phyloP scores from a whole-genome alignment of 2,888 invertebrate species.

The Bellardia pandia region DNA sequence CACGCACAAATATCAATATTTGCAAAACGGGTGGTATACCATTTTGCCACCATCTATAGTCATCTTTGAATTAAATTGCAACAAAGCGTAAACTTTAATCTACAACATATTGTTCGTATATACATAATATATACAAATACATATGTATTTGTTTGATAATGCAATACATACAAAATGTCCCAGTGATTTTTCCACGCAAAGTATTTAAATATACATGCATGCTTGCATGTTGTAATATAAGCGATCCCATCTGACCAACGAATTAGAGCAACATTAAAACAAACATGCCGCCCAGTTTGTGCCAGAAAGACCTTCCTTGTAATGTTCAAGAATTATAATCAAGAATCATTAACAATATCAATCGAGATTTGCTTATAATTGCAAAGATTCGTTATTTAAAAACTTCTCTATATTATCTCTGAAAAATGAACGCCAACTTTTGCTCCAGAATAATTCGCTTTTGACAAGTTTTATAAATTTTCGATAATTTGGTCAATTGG shows the following conservation, averaged over 20 bases:
- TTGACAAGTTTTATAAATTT: too few relatives aligned
- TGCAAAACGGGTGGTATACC: constrained; percentile 46
- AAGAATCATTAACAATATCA: too few relatives aligned
- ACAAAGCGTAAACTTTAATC: constrained; percentile 57
- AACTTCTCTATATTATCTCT: too few relatives aligned
- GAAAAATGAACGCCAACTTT: too few relatives aligned
- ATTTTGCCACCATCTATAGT: constrained; percentile 47
- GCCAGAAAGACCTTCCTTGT: background rate
- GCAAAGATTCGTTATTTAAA: too few relatives aligned
- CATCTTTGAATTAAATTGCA: constrained; percentile 60
- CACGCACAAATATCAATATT: constrained; percentile 4
- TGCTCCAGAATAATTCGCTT: too few relatives aligned
- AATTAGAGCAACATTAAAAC: too few relatives aligned
- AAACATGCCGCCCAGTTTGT: background rate
- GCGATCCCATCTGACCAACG: background rate
- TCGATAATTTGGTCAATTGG: too few relatives aligned
- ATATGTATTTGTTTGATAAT: constrained; percentile 1
- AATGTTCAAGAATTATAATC: too few relatives aligned
- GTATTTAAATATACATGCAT: background rate
- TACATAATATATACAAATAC: background rate
- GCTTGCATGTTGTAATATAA: constrained; percentile 13
- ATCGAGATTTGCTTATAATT: too few relatives aligned
- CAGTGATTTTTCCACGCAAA: constrained; percentile 14
- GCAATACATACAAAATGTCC: constrained; percentile 40
- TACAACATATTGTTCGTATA: background rate